A percentile compares a stretch with the other conserved stretches of the same genome.
phyloP scores from a whole-genome alignment of 2,113 vertebrate species.

The Pseudorasbora parva region DNA sequence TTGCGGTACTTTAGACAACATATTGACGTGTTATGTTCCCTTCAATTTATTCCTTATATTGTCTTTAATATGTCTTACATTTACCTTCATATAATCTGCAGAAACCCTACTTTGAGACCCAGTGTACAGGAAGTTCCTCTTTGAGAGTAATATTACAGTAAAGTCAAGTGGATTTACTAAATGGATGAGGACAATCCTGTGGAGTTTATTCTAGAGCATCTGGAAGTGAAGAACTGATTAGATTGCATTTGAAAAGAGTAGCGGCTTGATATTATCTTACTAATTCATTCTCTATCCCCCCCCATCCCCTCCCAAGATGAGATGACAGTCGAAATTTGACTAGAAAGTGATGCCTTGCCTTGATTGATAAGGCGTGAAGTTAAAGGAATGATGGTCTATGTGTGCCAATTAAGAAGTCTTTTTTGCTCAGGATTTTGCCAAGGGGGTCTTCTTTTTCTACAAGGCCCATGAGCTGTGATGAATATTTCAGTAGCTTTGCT shows the following conservation, averaged over 20 bases:
- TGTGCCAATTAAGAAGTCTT: slow-evolving; percentile 22
- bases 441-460: slow-evolving; percentile 18
- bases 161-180: not conserved
- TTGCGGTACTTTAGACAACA: too few relatives aligned
- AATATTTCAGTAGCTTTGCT: slow-evolving; percentile 45
- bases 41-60: too few relatives aligned
- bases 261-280: not conserved
- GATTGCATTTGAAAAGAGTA: slow-evolving; percentile 9
- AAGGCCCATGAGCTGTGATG: slow-evolving; percentile 9
- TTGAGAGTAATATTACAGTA: slow-evolving; percentile 17
- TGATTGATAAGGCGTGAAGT: not conserved
- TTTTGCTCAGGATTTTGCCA: slow-evolving; percentile 17
- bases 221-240: not conserved
- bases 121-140: not conserved
- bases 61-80: too few relatives aligned
- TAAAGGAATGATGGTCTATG: not conserved
- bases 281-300: not conserved
- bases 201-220: not conserved
- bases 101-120: not conserved
- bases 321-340: not conserved
- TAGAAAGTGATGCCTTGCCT: not conserved
- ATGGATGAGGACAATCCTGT: slow-evolving; percentile 9
- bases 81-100: not conserved
- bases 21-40: too few relatives aligned
- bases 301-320: not conserved